phyloP scores from a whole-genome alignment of 2,797 vertebrate species.

The Bradypus variegatus region DNA sequence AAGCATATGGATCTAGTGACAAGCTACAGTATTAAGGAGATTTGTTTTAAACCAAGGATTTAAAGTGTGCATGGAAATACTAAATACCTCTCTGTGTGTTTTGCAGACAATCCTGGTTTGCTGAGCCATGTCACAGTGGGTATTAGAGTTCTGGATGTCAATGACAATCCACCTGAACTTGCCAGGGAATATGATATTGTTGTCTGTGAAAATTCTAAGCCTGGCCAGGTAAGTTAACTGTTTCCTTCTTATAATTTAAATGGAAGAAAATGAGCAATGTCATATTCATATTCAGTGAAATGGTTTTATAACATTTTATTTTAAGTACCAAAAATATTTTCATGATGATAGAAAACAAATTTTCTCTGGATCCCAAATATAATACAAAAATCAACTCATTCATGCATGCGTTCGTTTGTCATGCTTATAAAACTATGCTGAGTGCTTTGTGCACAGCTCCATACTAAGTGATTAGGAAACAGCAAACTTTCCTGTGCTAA shows the following conservation, averaged over 20 bases:
- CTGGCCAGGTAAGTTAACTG: conserved; percentile 85
- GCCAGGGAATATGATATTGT: conserved; percentile 87
- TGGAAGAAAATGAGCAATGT: conserved; percentile 32
- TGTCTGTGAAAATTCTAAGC: conserved; percentile 92
- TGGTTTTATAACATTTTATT: conserved; percentile 37
- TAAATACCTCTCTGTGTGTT: conserved; percentile 56
- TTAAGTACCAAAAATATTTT: background rate
- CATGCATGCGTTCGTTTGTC: background rate
- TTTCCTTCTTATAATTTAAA: conserved; percentile 30
- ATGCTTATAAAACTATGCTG: background rate
- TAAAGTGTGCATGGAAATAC: conserved; percentile 34
- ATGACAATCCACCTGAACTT: conserved; percentile 93
- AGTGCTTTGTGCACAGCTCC: background rate
- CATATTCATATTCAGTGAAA: conserved; percentile 32
- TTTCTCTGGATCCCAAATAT: background rate
- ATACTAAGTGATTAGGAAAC: background rate
- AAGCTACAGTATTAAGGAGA: conserved; percentile 41
- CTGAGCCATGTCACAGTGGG: conserved; percentile 86
- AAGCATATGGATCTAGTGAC: conserved; percentile 21
- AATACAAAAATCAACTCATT: background rate
- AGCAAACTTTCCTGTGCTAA: background rate
- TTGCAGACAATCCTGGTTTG: conserved; percentile 87
- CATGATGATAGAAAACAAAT: background rate
- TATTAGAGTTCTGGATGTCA: conserved; percentile 92
- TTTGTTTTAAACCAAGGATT: conserved; percentile 38